Conservation (phyloP, 92 coral and sea anemone genomes). For the Palythoa caribaeorum region DNA sequence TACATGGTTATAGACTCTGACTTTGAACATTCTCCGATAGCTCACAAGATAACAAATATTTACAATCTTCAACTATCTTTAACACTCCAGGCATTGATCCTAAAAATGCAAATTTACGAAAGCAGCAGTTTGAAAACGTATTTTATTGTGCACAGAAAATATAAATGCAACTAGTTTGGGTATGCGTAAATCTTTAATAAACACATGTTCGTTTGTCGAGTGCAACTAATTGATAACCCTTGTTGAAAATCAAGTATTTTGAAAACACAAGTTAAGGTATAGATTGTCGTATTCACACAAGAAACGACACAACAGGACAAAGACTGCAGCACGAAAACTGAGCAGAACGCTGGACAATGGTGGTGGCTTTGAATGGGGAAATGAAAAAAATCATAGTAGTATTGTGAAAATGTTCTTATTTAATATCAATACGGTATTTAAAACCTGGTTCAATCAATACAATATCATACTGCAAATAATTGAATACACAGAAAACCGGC, state of each 20-base stretch:
- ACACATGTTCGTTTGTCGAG: conserved; percentile 4
- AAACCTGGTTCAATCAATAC: neutral
- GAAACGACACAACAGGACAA: neutral
- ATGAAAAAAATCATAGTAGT: neutral
- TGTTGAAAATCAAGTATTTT: neutral
- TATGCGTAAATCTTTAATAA: neutral
- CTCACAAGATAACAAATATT: neutral
- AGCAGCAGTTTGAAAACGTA: conserved; percentile 10
- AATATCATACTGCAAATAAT: neutral
- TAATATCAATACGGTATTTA: neutral
- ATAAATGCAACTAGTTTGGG: neutral
- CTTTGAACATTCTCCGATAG: neutral
- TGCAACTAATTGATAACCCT: conserved; percentile 14
- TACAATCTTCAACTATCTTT: neutral
- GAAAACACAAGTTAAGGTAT: neutral
- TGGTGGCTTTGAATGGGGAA: neutral
- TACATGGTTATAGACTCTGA: neutral
- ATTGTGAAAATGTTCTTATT: neutral
- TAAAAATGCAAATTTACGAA: conserved; percentile 43
- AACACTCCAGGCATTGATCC: neutral
- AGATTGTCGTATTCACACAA: neutral
- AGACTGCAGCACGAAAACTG: neutral
- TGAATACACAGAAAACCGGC: conserved; percentile 11
- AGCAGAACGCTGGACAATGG: neutral
- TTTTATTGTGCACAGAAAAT: neutral